Base-by-base conservation (phyloP, 2,113 vertebrate genomes). In the Pipa parva region DNA sequence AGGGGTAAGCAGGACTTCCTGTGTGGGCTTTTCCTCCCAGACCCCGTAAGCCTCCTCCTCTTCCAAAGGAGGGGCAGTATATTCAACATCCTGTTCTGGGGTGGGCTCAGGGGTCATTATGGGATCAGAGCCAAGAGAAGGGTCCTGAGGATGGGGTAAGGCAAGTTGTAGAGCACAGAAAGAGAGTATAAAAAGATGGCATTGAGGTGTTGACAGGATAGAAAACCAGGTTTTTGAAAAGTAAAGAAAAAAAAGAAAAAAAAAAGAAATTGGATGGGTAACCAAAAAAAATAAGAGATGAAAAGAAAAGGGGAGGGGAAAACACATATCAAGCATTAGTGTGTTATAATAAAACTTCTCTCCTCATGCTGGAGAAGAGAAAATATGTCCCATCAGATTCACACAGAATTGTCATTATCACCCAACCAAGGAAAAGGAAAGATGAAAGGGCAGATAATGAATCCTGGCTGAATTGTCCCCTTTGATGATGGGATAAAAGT, bases 221-320 rank as follows among this genome's bases (percentile, higher is more conserved):
- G 50, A 18, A 52, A 12, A 52, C 7, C 3, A 7, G 10, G 7
- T 26, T n/a, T 31, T 31, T 49, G 9, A 49, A 21, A 25, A 51
- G 7, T 3, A 25, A 20, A 7, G 52, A 33, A 71, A 31, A 33
- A 12, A 75, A 51, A 12, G 62, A 69, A 56, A 69, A 64, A 24
- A n/a, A 54, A 31, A 49, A 15, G 36, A 66, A 15, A 2, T 56
- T 26, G 52, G 51, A 63, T n/a, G 25, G 29, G 71, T 68, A 27
- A 29, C 55, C 49, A 20, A 58, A 57, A 52, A 50, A 73, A 54
- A 67, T 65, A 74, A 54, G 63, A 28, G 46, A 60, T 76, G 56
- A 75, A n/a, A 63, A 59, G 74, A 49, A 46, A 72, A 26, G 71
- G 67, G 12, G 71, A 77, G 58, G 33, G 61, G 45, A 50, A 39